A percentile compares a stretch with the other conserved stretches of the same genome.
phyloP scores from a whole-genome alignment of 1,140 invertebrate species.

The Aethina tumida region DNA sequence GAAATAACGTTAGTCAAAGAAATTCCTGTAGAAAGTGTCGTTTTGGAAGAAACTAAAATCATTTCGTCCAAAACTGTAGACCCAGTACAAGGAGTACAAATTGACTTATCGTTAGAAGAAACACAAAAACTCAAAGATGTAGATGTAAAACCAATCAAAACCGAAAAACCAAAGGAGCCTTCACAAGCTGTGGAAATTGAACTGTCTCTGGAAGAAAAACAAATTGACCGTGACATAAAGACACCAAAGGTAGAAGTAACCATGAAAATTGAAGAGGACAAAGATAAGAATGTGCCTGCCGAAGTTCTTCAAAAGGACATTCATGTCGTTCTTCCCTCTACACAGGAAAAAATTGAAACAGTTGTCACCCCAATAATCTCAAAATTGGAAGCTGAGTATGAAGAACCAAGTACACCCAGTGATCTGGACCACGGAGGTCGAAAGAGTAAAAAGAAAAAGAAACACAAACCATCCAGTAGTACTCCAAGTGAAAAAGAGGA shows the following conservation, averaged over 20 bases:
- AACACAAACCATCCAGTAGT: constrained; percentile 30
- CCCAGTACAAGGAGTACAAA: constrained; percentile 17
- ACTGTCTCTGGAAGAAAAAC: constrained; percentile 33
- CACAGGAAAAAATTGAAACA: constrained; percentile 9
- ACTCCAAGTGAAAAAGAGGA: constrained; percentile 14
- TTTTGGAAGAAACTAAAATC: constrained; percentile 7
- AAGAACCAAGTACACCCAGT: constrained; percentile 33
- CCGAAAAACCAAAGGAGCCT: constrained; percentile 13
- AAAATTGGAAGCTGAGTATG: constrained; percentile 29
- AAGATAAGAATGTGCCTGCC: constrained; percentile 6
- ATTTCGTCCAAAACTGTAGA: constrained; percentile 7
- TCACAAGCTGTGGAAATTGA: constrained; percentile 29
- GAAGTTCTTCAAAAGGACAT: constrained; percentile 26
- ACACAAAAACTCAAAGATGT: constrained; percentile 2
- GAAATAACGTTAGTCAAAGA: background rate
- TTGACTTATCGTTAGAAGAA: constrained; percentile 19
- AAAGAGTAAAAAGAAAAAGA: constrained; percentile 42
- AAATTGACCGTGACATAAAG: constrained; percentile 13
- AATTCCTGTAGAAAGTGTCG: constrained; percentile 1
- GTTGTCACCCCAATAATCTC: constrained; percentile 26
- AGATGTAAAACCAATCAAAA: constrained; percentile 5
- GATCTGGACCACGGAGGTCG: constrained; percentile 36
- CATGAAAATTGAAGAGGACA: constrained; percentile 26
- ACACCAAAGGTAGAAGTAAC: constrained; percentile 25
- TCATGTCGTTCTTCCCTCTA: constrained; percentile 23